A percentile compares a stretch with the other conserved stretches of the same genome.
phyloP scores from a whole-genome alignment of 2,113 vertebrate species.

The Vulpes lagopus region DNA sequence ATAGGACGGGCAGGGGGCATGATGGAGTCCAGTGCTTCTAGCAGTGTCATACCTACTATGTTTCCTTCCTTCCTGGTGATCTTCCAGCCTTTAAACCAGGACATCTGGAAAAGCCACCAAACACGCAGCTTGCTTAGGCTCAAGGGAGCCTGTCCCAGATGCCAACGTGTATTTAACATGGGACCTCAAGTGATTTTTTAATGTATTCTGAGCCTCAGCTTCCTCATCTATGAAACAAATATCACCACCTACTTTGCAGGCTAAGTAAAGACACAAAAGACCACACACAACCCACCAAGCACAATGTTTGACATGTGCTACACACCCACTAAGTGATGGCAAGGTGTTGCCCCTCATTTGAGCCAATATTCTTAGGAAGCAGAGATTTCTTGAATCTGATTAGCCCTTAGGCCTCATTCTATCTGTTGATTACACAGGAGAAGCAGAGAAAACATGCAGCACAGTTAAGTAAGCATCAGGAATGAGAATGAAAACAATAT shows the following conservation, averaged over 20 bases:
- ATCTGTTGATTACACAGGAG: neutral
- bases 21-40: slow-evolving; percentile 89
- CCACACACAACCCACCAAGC: neutral
- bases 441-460: neutral
- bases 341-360: neutral
- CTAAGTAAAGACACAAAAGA: neutral
- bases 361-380: neutral
- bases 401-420: neutral
- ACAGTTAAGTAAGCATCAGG: neutral
- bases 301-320: too few relatives aligned
- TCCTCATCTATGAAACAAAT: neutral
- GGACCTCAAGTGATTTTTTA: neutral
- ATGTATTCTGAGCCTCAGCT: neutral
- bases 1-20: slow-evolving; percentile 86
- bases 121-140: neutral
- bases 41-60: slow-evolving; percentile 83
- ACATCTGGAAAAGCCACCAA: slow-evolving; percentile 81
- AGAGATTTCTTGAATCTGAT: neutral
- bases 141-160: neutral
- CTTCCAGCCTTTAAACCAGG: slow-evolving; percentile 91
- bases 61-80: slow-evolving; percentile 89
- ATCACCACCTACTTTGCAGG: neutral
- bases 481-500: neutral
- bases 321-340: neutral
- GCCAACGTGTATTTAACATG: neutral